Base-by-base conservation (phyloP, 2,888 invertebrate genomes). In the Pristionchus japonicus region DNA sequence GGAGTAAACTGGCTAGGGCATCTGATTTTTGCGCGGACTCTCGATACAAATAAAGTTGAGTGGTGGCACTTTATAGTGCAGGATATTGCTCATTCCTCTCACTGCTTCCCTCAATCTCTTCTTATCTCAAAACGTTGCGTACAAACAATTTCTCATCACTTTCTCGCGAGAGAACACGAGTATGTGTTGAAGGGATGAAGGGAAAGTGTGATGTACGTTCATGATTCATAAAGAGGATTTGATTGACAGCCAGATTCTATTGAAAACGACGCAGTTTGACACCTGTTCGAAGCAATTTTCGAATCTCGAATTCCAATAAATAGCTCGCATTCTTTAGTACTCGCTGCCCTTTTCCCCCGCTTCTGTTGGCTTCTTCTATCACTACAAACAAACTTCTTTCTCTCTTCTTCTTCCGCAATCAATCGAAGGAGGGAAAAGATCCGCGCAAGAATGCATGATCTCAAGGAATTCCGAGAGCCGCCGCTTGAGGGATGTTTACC, bases 361-460 rank as follows among this genome's bases (percentile, higher is more conserved):
- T 27, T 40, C 77, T 40, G 77, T 77, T 77, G 34, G 43, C 77
- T 77, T 40, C 77, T 77, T 40, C 23, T 77, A 23, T n/a, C n/a
- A 23, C 47, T 20, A 37, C 64, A 64, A 64, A 64, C 64, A 64
- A 64, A 64, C 70, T 70, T 70, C 77, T 77, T 47, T 34, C 77
- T n/a, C n/a, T 77, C 67, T 34, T 34, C 67, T 27, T 34, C 67
- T 67, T 67, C 67, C 67, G 67, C 70, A 70, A 77, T 77, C 77
- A 43, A 47, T 47, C 43, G 70, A 74, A 40, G 40, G 70, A n/a
- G 31, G 70, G 40, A 31, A 40, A 17, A 43, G 77, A 43, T 77
- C 77, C 77, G n/a, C 77, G n/a, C 9, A 77, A 17, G 77, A 77
- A 77, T 77, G 77, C 77, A 77, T 77, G 77, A 77, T 77, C 77